Conservation (phyloP, 2,797 vertebrate genomes). For the Cuniculus paca region DNA sequence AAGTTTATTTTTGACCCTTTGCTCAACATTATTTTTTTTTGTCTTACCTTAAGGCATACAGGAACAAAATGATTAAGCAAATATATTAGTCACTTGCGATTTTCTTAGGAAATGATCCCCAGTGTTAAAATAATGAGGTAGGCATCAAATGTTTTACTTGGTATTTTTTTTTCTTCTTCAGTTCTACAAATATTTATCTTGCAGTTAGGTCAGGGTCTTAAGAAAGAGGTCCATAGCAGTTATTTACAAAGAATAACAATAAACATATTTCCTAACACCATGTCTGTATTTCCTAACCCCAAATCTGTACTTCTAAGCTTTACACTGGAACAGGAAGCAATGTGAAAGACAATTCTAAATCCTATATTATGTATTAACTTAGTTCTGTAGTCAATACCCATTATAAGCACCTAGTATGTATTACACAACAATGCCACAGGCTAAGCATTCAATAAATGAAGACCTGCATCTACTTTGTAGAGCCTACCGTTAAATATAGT, state of each 20-base stretch:
- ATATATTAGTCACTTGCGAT: slow-evolving; percentile 11
- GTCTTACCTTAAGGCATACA: neutral
- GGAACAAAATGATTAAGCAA: neutral
- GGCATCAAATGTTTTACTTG: neutral
- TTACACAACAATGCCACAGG: neutral
- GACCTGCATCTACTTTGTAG: neutral
- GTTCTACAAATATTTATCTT: neutral
- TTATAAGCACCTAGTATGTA: neutral
- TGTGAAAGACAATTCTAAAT: neutral
- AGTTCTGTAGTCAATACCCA: neutral
- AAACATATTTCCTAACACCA: neutral
- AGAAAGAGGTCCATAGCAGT: neutral
- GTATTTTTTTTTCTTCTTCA: neutral
- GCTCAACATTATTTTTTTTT: neutral
- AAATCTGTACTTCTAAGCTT: neutral
- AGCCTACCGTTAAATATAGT: neutral
- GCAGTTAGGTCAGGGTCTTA: neutral
- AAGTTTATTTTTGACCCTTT: neutral
- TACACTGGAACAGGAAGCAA: neutral
- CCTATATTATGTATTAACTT: neutral
- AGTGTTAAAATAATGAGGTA: slow-evolving; percentile 16
- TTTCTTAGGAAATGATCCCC: slow-evolving; percentile 12
- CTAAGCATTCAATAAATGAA: neutral
- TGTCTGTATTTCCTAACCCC: neutral
- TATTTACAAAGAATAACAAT: slow-evolving; percentile 41